Evolutionary conservation across 2,888 invertebrate genomes (phyloP).

Genomic region (Phortica magna): DNA sequence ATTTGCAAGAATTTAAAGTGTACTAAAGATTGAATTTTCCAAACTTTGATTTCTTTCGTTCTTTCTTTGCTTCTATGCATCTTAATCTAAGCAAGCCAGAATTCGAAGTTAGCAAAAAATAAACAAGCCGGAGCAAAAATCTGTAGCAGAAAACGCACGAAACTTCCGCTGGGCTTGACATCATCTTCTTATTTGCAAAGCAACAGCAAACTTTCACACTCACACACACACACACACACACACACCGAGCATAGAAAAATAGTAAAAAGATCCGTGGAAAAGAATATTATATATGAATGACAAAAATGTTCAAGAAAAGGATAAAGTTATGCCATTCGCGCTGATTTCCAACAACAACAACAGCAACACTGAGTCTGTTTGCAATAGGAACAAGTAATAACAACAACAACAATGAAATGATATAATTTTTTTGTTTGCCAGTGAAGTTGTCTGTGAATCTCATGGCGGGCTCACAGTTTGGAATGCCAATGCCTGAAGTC

Average conservation of each 20-base stretch:
- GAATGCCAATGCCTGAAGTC: background rate
- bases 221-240: no score
- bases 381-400: slow-evolving; percentile 47
- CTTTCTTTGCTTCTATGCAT: slow-evolving; percentile 23
- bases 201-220: slow-evolving; percentile 22
- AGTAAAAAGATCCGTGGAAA: background rate
- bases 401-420: slow-evolving; percentile 71
- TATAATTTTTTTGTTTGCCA: slow-evolving; percentile 59
- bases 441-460: slow-evolving; percentile 47
- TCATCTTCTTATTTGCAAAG: slow-evolving; percentile 20
- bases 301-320: slow-evolving; percentile 46
- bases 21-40: slow-evolving; percentile 61
- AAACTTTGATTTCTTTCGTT: background rate
- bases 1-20: slow-evolving; percentile 77
- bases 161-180: slow-evolving; percentile 11
- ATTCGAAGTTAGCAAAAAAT: slow-evolving; percentile 54
- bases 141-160: slow-evolving; percentile 5
- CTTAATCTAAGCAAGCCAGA: slow-evolving; percentile 55
- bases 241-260: background rate
- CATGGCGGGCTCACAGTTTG: background rate
- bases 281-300: slow-evolving; percentile 21
- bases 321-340: slow-evolving; percentile 60
- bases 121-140: slow-evolving; percentile 8
- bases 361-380: background rate
- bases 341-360: slow-evolving; percentile 35